A percentile compares a stretch with the other conserved stretches of the same genome.
Evolutionary conservation across 2,113 vertebrate species (phyloP).

Genomic region (Australoheros scitulus): DNA sequence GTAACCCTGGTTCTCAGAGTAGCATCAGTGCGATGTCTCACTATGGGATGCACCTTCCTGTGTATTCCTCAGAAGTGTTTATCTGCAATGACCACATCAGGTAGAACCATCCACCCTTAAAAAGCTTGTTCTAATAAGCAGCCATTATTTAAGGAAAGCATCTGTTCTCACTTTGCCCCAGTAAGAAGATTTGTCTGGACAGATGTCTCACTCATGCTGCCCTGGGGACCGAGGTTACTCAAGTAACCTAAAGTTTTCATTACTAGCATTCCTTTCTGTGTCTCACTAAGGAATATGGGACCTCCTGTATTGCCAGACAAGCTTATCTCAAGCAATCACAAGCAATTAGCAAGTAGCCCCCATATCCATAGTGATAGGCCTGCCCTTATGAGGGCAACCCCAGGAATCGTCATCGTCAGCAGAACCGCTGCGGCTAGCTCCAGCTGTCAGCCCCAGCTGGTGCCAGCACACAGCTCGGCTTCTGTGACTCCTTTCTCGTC

Average conservation of each 20-base stretch:
- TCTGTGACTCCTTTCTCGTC: too few species aligned
- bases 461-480: too few species aligned
- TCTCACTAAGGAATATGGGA: neutral
- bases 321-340: too few species aligned
- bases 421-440: too few species aligned
- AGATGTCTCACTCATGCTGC: rapidly evolving
- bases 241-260: neutral
- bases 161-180: neutral
- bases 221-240: rapidly evolving
- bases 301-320: too few species aligned
- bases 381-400: too few species aligned
- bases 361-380: too few species aligned
- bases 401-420: too few species aligned
- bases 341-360: too few species aligned
- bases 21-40: neutral
- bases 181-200: neutral
- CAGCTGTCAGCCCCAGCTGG: too few species aligned
- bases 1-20: neutral
- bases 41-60: neutral
- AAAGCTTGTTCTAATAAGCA: neutral
- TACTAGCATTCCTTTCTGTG: neutral
- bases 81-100: neutral
- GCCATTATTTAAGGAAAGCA: neutral
- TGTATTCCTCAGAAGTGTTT: neutral
- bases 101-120: neutral